phyloP scores from a whole-genome alignment of 1,140 invertebrate species.

The Wasmannia auropunctata region DNA sequence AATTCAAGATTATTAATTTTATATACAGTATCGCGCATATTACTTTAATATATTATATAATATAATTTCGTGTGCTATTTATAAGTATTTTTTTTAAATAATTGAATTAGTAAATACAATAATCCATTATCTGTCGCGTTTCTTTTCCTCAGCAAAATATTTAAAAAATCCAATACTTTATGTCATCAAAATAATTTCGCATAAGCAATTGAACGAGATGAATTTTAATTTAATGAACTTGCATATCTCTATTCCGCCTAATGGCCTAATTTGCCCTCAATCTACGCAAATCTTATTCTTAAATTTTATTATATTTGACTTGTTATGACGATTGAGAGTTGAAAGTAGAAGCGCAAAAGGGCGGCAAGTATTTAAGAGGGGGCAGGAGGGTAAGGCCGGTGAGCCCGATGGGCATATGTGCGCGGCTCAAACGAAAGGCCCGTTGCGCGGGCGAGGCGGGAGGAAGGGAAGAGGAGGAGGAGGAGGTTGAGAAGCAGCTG shows the following conservation, averaged over 20 bases:
- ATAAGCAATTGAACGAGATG: not conserved
- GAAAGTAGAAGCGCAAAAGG: constrained; percentile 17
- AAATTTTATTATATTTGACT: constrained; percentile 14
- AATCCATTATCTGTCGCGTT: not conserved
- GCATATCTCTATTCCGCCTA: not conserved
- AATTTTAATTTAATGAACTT: not conserved
- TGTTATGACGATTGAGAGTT: constrained; percentile 2
- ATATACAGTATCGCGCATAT: constrained; percentile 6
- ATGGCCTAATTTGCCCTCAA: not conserved
- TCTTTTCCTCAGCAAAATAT: not conserved
- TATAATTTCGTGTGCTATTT: not conserved
- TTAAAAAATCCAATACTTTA: not conserved
- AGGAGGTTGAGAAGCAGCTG: constrained; percentile 79
- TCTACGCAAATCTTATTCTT: not conserved
- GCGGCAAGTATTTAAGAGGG: constrained; percentile 34
- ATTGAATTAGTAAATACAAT: not conserved
- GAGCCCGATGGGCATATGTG: constrained; percentile 14
- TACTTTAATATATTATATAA: not conserved
- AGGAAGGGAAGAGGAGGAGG: constrained; percentile 67
- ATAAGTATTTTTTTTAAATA: not conserved
- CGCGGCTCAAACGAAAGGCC: constrained; percentile 9
- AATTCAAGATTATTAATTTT: constrained; percentile 1
- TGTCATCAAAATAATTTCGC: not conserved
- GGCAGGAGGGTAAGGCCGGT: not conserved
- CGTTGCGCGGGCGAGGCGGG: constrained; percentile 20